Evolutionary conservation across 2,113 vertebrate species (phyloP).

Genomic region (Oncorhynchus nerka): DNA sequence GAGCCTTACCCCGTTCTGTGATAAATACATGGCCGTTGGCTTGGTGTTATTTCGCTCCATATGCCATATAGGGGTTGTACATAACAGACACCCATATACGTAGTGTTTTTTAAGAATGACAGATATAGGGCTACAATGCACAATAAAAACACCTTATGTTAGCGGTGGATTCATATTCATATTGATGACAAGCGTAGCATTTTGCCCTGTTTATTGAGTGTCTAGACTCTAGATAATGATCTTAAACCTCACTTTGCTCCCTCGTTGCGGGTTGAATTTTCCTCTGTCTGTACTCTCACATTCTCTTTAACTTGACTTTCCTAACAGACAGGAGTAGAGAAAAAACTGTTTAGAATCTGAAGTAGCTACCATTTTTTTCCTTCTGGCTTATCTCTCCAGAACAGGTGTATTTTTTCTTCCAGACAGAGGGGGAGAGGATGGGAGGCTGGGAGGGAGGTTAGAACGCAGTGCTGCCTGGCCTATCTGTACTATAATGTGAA

Average conservation of each 20-base stretch:
- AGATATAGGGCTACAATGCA: no score
- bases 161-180: no score
- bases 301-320: background rate
- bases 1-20: no score
- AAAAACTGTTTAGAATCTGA: slow-evolving; percentile 7
- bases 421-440: background rate
- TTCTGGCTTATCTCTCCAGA: slow-evolving; percentile 13
- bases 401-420: background rate
- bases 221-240: no score
- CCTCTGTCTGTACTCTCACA: background rate
- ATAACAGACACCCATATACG: no score
- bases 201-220: no score
- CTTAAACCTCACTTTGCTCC: background rate
- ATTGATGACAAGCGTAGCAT: no score
- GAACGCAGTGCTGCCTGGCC: background rate
- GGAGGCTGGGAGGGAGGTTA: background rate
- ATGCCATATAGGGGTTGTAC: no score
- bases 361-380: background rate
- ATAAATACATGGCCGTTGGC: no score
- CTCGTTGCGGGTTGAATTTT: background rate
- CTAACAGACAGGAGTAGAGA: background rate
- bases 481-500: background rate
- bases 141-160: no score
- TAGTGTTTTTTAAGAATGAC: no score
- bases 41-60: no score